Evolutionary conservation across 2,797 vertebrate species (phyloP).

Genomic region (Tympanoctomys barrerae): DNA sequence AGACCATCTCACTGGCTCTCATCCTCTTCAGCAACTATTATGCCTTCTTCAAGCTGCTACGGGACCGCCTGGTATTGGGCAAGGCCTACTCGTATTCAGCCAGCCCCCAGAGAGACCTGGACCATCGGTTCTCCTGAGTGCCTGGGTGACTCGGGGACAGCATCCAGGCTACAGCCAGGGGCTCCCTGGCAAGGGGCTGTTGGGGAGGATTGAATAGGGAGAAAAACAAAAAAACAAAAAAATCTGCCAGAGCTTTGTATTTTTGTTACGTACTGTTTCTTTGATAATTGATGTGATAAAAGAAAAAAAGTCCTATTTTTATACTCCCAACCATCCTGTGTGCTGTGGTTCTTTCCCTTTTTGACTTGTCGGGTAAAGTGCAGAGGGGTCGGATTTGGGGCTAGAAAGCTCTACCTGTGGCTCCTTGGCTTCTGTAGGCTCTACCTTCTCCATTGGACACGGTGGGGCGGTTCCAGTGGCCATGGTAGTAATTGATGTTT

Average conservation of each 20-base stretch:
- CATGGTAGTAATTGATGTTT: neutral
- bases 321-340: constrained; percentile 90
- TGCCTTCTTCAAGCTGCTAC: constrained; percentile 98
- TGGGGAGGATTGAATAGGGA: neutral
- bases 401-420: neutral
- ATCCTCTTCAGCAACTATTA: constrained; percentile 99
- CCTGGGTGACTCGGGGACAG: constrained; percentile 24
- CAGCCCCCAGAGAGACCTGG: constrained; percentile 90
- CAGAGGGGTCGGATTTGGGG: constrained; percentile 42
- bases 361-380: neutral
- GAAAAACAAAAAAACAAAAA: constrained; percentile 80
- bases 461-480: neutral
- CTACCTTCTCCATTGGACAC: neutral
- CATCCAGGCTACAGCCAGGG: constrained; percentile 57
- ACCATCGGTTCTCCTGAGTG: constrained; percentile 93
- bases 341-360: constrained; percentile 77
- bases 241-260: constrained; percentile 94
- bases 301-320: constrained; percentile 95
- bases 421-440: neutral
- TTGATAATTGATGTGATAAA: constrained; percentile 96
- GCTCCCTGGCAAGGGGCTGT: constrained; percentile 53
- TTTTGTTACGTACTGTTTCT: constrained; percentile 96
- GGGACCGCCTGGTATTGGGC: constrained; percentile 98
- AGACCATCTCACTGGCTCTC: constrained; percentile 97
- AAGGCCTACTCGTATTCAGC: constrained; percentile 96